Base-by-base conservation (phyloP, 2,113 vertebrate species). In the Sarotherodon lohbergeri region DNA sequence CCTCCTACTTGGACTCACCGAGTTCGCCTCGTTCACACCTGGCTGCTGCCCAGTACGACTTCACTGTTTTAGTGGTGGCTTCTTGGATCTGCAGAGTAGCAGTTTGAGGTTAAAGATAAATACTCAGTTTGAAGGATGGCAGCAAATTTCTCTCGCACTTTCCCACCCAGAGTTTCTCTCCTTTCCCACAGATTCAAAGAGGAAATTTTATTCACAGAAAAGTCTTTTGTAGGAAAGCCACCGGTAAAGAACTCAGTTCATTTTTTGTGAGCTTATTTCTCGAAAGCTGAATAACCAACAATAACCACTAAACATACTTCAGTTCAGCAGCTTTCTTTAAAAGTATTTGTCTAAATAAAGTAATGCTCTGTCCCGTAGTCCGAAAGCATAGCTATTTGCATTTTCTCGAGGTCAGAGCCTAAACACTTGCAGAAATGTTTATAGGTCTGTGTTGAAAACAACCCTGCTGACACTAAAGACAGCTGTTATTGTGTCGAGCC, bases 381-480 rank as follows among this genome's bases (percentile, higher is more conserved):
- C 56, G 54, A 89, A 90, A 89, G 82, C 85, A 89, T 88, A 79
- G n/a, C 43, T 43, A 81, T 80, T 61, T 84, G 80, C 89, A 29
- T 94, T 95, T 89, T 87, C 81, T 22, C 59, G 27, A 36, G 29
- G 24, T 86, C 16, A 81, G 93, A 91, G 46, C 66, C 78, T 84
- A 81, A 88, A 85, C 76, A 87, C 59, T 61, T 52, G 76, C 88
- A 92, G 92, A 92, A 90, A 88, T 89, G 85, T 93, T 92, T 91
- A 79, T 88, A 52, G 87, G 88, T 57, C 85, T 80, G 66, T 52
- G 57, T 52, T 87, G 89, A 88, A 88, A 92, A 90, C 89, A 91
- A 73, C 86, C 63, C 46, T 29, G 78, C 91, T 90, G 88, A 91
- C 91, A 90, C 86, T 52, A 57, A 57, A 86, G 85, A 89, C 90